Evolutionary conservation across 2,797 vertebrate genomes (phyloP).

Genomic region (Catamblyrhynchus diadema): DNA sequence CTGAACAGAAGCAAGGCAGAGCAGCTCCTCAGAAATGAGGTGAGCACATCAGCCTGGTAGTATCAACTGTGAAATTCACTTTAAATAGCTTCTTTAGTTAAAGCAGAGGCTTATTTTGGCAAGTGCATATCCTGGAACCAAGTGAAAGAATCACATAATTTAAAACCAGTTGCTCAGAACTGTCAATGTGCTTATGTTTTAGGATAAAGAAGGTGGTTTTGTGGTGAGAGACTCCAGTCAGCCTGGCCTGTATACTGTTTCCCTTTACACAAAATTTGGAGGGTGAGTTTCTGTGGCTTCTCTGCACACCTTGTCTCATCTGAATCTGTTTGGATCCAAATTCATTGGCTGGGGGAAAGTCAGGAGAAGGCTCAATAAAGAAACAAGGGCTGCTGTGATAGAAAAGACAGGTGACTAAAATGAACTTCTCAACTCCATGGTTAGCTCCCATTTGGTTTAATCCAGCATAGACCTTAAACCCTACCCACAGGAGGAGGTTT

Average conservation of each 20-base stretch:
- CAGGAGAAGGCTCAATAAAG: background rate
- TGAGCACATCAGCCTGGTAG: constrained; percentile 54
- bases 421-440: background rate
- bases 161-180: background rate
- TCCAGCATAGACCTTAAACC: background rate
- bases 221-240: constrained; percentile 92
- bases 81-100: background rate
- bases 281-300: constrained; percentile 76
- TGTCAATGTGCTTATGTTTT: constrained; percentile 54
- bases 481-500: background rate
- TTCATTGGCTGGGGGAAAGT: background rate
- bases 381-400: background rate
- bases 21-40: constrained; percentile 88
- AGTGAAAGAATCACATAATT: background rate
- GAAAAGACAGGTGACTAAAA: background rate
- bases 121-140: accelerated
- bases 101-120: background rate
- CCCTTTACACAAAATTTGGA: constrained; percentile 85
- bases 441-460: background rate
- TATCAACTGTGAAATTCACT: background rate
- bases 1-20: constrained; percentile 92
- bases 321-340: background rate
- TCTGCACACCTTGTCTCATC: background rate
- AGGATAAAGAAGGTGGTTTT: constrained; percentile 95
- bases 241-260: constrained; percentile 86